Evolutionary conservation across 1,140 invertebrate genomes (phyloP), one percentile per base, ranked within the genome.

Genomic region (Drosophila miranda): DNA sequence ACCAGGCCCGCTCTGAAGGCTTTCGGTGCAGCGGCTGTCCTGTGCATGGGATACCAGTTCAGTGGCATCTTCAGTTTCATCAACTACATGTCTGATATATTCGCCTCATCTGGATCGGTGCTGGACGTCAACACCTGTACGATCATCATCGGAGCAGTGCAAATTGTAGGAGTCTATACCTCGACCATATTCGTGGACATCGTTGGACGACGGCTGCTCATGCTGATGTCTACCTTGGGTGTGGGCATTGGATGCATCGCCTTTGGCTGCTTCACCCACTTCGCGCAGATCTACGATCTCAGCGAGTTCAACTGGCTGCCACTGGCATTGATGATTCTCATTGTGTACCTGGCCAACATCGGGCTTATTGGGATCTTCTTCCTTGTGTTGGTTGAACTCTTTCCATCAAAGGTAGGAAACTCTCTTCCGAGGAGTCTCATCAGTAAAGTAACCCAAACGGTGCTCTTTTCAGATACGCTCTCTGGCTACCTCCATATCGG

Each of bases 71-170:
- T 93, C 28, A 92, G 92, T n/a, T 92, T 93, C 19, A 90, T 93
- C 16, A 93, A 92, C 80, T 93, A 93, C 62, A 92, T 93, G 54
- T 92, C 92, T 2, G 91, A 91, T n/a, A 97, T 96, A 79, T 97
- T 96, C 83, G 75, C 89, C 3, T 92, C 92, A 0, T 93, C 95
- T 0, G 94, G 94, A 0, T 93, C 93, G 0, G 82, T 80, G 6
- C 68, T 96, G 0, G 90, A 93, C 19, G 90, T 95, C 0, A 92
- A 92, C 19, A 80, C 94, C 2, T 93, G 94, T 8, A 94, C 96
- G 0, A 95, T 98, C 48, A 93, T 97, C 6, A 93, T 98, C 2
- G 95, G 95, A 1, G 49, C 76, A 0, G 78, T 90, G 0, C 90
- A 91, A 63, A 86, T 91, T 19, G 60, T 90, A 0, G 82, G 79